phyloP scores from a whole-genome alignment of 2,797 vertebrate genomes.

The Kryptolebias ocellatus region DNA sequence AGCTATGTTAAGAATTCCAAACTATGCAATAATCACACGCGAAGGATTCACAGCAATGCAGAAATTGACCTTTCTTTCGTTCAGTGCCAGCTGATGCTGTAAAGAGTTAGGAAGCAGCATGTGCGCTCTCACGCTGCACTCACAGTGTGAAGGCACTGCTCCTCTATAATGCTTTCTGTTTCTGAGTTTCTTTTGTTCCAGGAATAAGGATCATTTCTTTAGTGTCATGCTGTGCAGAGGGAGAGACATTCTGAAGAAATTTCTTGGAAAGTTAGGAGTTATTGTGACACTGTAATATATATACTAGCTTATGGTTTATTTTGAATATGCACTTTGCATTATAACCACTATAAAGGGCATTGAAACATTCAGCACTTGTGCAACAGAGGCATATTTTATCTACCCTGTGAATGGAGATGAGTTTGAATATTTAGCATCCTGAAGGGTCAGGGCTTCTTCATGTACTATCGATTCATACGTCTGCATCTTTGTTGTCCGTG shows the following conservation, averaged over 20 bases:
- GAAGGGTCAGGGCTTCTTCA: conserved; percentile 70
- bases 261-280: conserved; percentile 68
- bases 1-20: conserved; percentile 83
- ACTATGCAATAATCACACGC: conserved; percentile 86
- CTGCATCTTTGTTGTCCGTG: conserved; percentile 79
- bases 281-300: conserved; percentile 76
- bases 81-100: conserved; percentile 73
- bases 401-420: conserved; percentile 63
- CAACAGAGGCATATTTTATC: conserved; percentile 74
- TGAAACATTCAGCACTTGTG: conserved; percentile 81
- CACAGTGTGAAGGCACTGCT: conserved; percentile 59
- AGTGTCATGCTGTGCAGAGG: conserved; percentile 48
- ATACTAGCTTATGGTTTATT: conserved; percentile 73
- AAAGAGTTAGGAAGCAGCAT: conserved; percentile 69
- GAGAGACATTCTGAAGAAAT: conserved; percentile 62
- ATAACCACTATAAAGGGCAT: conserved; percentile 87
- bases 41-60: conserved; percentile 79
- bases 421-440: conserved; percentile 62
- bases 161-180: conserved; percentile 58
- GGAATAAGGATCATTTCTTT: conserved; percentile 56
- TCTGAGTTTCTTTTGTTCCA: conserved; percentile 58
- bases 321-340: conserved; percentile 86
- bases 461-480: conserved; percentile 71
- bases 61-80: conserved; percentile 71
- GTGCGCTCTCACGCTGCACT: conserved; percentile 59